phyloP scores from a whole-genome alignment of 2,113 vertebrate species.

The Rana temporaria region DNA sequence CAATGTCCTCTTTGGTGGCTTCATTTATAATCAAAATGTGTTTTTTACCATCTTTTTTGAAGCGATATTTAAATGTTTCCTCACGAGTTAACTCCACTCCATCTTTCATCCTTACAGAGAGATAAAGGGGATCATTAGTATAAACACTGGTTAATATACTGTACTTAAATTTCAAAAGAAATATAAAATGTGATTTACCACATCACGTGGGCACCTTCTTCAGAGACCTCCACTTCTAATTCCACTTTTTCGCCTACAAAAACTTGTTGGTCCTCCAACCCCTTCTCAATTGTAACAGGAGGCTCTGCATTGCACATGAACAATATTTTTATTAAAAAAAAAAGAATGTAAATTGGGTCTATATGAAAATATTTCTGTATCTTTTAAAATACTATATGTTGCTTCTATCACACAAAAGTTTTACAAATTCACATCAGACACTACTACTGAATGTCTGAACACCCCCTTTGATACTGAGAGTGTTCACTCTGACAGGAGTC shows the following conservation, averaged over 20 bases:
- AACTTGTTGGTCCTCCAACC: slow-evolving; percentile 85
- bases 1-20: slow-evolving; percentile 78
- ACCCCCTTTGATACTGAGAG: too few relatives aligned
- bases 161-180: background rate
- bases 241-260: slow-evolving; percentile 87
- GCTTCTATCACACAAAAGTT: too few relatives aligned
- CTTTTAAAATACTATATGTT: too few relatives aligned
- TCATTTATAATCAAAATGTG: slow-evolving; percentile 88
- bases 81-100: slow-evolving; percentile 86
- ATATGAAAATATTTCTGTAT: too few relatives aligned
- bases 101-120: slow-evolving; percentile 82
- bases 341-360: too few relatives aligned
- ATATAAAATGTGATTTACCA: slow-evolving; percentile 73
- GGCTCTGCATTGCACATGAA: slow-evolving; percentile 72
- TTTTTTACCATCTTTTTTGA: slow-evolving; percentile 89
- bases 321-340: too few relatives aligned
- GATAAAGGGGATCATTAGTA: background rate
- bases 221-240: slow-evolving; percentile 87
- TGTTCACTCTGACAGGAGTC: too few relatives aligned
- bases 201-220: slow-evolving; percentile 86
- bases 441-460: too few relatives aligned
- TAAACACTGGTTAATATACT: background rate
- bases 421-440: too few relatives aligned
- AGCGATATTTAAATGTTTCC: slow-evolving; percentile 81
- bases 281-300: slow-evolving; percentile 79